Conservation (phyloP, 2,113 vertebrate species). For the Talpa occidentalis region DNA sequence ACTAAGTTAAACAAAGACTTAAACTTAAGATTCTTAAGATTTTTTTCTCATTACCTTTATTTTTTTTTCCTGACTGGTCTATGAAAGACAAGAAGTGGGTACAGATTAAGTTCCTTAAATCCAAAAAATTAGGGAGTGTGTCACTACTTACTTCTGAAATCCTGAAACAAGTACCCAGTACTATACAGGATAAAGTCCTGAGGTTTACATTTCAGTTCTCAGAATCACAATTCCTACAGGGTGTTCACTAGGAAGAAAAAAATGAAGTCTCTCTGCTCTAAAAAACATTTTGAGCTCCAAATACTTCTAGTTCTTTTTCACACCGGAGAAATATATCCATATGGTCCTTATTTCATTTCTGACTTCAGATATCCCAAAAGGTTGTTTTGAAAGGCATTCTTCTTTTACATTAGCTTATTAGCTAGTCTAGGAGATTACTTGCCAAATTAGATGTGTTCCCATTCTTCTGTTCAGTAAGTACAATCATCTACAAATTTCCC, state of each 20-base stretch:
- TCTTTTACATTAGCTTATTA: constrained; percentile 28
- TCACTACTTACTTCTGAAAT: background rate
- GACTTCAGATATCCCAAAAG: background rate
- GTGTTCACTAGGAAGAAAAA: constrained; percentile 36
- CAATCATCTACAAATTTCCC: constrained; percentile 35
- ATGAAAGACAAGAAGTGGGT: constrained; percentile 9
- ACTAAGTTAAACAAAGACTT: constrained; percentile 56
- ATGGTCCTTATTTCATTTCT: background rate
- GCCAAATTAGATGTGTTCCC: constrained; percentile 46
- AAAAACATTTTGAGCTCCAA: background rate
- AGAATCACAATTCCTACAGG: background rate
- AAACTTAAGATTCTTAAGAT: background rate
- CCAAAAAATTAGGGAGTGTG: background rate
- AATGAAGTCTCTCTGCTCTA: background rate
- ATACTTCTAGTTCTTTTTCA: background rate
- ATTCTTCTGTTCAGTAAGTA: background rate
- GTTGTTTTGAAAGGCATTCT: constrained; percentile 22
- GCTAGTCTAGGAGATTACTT: background rate
- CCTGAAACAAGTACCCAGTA: background rate
- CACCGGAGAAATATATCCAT: constrained; percentile 5
- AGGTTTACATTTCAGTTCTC: constrained; percentile 26
- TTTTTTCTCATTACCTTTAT: constrained; percentile 37
- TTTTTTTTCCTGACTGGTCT: background rate
- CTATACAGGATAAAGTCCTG: background rate
- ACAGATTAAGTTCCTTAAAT: constrained; percentile 43